Base-by-base conservation (phyloP, 1,140 invertebrate genomes). In the Papilio helenus region DNA sequence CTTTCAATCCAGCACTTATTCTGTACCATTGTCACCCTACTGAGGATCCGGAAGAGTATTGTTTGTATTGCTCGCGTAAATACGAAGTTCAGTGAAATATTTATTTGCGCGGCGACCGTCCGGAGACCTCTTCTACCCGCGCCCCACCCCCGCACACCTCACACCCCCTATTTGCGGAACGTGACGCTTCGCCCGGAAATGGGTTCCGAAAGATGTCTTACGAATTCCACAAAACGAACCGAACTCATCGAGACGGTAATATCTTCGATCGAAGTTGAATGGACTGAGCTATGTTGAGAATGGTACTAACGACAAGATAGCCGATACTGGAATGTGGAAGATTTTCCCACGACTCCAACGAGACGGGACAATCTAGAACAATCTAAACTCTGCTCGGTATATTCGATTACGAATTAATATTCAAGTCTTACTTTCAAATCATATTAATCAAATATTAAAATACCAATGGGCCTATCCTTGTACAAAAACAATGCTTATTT, bases 81-180 rank as follows among this genome's bases (percentile, higher is more conserved):
- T 84, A 84, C 78, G 72, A 83, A 79, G 76, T 82, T 80, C 81
- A 81, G 80, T 83, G 84, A 89, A 88, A 87, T 88, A 89, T 89
- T 89, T 89, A 89, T 89, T 89, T 87, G 83, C 79, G 68, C 79
- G 78, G 80, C 82, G 80, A 80, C 80, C 85, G 84, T 85, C 85
- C 84, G 82, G 82, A 81, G 79, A 79, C 18, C 23, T 26, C 23
- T 20, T 3, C 73, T 23, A 16, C 49, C 18, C 39, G 8, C 42
- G 10, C 9, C 72, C 18, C 42, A 44, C 14, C n/a, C 44, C 44
- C 18, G n/a, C n/a, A n/a, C 39, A 49, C 72, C 8, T 18, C 72
- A 3, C 46, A 23, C 58, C 80, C 79, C 55, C 39, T 86, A 86
- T 87, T 88, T 89, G 85, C 73, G 55, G 87, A 88, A 89, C 87